Percentiles rank a stretch among this genome's conserved stretches.
Conservation (phyloP, 1,140 invertebrate species). For the Alviniconcha marisindica region DNA sequence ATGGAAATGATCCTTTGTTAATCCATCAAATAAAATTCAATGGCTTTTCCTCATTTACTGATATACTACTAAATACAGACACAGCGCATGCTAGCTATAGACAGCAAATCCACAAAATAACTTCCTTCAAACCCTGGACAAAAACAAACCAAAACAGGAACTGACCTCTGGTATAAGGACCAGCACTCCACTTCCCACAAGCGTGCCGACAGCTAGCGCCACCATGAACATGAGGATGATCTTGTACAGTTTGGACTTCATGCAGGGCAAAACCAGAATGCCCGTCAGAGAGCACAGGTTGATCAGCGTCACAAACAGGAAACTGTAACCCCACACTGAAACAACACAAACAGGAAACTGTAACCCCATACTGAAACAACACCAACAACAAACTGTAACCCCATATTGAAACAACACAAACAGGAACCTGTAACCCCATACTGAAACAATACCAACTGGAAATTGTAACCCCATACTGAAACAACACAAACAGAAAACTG, state of each 20-base stretch:
- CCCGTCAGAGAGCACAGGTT: constrained; percentile 81
- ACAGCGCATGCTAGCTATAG: not conserved
- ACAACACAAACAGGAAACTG: not conserved
- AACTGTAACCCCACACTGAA: constrained; percentile 81
- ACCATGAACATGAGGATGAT: constrained; percentile 80
- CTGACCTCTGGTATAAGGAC: constrained; percentile 82
- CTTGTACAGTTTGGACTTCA: constrained; percentile 80
- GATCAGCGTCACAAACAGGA: constrained; percentile 81
- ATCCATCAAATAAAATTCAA: too few relatives aligned
- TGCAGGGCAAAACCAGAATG: constrained; percentile 80
- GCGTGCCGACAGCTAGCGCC: constrained; percentile 82
- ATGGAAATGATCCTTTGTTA: too few relatives aligned
- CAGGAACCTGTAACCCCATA: not conserved
- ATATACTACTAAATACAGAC: not conserved
- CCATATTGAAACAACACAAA: not conserved
- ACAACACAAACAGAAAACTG: not conserved
- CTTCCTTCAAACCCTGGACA: not conserved
- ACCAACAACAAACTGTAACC: not conserved
- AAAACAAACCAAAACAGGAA: not conserved
- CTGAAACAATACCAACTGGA: not conserved
- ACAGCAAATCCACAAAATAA: not conserved
- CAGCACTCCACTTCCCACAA: constrained; percentile 82
- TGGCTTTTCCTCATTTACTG: too few relatives aligned
- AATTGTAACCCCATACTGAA: not conserved
- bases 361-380: not conserved